phyloP scores from a whole-genome alignment of 2,113 vertebrate species.

The Lophotis ruficrista region DNA sequence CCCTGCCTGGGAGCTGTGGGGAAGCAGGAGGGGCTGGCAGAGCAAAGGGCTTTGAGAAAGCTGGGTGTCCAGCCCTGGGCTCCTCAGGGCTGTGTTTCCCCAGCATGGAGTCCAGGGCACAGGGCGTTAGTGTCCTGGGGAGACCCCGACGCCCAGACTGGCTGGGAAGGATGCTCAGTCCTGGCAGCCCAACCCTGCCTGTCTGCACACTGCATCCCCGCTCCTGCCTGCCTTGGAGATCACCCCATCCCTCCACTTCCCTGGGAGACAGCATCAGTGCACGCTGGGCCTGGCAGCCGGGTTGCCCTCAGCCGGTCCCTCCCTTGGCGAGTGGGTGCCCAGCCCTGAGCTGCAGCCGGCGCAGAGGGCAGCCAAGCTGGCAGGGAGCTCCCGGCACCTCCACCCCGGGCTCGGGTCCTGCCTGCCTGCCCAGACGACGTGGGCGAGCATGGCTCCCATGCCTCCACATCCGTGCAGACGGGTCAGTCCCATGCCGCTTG shows the following conservation, averaged over 20 bases:
- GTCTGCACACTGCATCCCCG: neutral
- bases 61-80: neutral
- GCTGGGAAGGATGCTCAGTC: neutral
- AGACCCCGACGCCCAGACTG: neutral
- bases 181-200: neutral
- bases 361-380: neutral
- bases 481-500: neutral
- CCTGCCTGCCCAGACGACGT: neutral
- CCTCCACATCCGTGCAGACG: rapidly evolving
- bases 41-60: neutral
- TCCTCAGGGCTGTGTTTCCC: neutral
- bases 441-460: rapidly evolving
- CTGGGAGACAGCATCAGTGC: neutral
- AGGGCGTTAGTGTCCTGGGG: neutral
- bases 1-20: neutral
- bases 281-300: neutral
- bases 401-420: rapidly evolving
- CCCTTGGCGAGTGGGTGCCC: neutral
- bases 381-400: neutral
- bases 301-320: neutral
- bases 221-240: neutral
- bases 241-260: neutral
- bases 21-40: neutral
- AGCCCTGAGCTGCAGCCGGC: rapidly evolving
- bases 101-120: neutral